These are phyloP conservation scores for Leucosticte australis DNA, from an alignment of 2,113 vertebrate species.

Conservation along the genomic window DNA sequence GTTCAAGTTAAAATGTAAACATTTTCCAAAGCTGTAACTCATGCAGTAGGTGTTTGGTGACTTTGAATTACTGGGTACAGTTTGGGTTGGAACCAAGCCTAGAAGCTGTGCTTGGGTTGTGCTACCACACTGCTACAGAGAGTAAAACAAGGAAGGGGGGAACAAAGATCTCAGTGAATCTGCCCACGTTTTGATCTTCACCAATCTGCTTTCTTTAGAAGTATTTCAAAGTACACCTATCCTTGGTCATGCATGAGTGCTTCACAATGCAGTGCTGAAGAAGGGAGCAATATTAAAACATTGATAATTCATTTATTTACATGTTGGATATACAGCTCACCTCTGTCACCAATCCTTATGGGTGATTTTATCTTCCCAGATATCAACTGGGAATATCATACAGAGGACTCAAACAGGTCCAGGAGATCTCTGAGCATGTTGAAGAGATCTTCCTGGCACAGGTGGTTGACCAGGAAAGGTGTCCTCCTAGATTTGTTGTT, in stretches of 20 bases:
- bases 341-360: fast-evolving
- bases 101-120: neutral
- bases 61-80: neutral
- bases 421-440: neutral
- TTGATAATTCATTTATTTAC: neutral
- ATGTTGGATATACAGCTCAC: neutral
- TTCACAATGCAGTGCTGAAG: neutral
- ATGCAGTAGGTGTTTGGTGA: neutral
- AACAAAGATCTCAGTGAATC: neutral
- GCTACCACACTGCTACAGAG: neutral
- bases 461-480: fast-evolving
- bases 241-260: neutral
- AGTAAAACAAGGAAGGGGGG: neutral
- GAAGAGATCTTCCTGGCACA: neutral
- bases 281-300: neutral
- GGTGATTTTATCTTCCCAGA: neutral
- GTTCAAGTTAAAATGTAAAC: constrained; percentile 9
- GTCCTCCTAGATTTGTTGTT: neutral
- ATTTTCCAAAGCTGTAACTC: constrained; percentile 9
- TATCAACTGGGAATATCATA: neutral
- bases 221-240: neutral
- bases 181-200: neutral
- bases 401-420: neutral
- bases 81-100: constrained; percentile 17
- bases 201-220: neutral